Percentiles rank a stretch among this genome's conserved stretches.
These are phyloP conservation scores for Neoarius graeffei DNA, from an alignment of 2,113 vertebrate genomes.

Conservation along the genomic window DNA sequence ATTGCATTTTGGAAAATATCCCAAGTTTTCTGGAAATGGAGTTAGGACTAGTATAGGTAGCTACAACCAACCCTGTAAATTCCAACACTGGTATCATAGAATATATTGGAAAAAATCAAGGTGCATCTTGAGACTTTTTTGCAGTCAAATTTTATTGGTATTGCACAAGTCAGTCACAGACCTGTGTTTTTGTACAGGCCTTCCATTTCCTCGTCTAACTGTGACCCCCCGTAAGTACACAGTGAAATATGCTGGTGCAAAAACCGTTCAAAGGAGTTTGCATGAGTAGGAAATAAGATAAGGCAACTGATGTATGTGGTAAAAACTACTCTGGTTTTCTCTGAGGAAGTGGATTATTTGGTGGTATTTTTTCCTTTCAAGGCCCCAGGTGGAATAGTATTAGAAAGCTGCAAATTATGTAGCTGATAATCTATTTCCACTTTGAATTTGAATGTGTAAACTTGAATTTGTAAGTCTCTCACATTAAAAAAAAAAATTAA, in stretches of 20 bases:
- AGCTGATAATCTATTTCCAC: neutral
- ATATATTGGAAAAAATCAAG: neutral
- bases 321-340: slow-evolving; percentile 48
- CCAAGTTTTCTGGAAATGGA: too few species aligned
- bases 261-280: slow-evolving; percentile 51
- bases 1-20: too few species aligned
- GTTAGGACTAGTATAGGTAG: neutral
- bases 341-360: slow-evolving; percentile 32
- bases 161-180: neutral
- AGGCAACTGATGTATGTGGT: slow-evolving; percentile 42
- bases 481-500: neutral
- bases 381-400: neutral
- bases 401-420: neutral
- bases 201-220: slow-evolving; percentile 28
- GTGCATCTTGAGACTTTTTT: neutral
- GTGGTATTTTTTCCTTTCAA: neutral
- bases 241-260: slow-evolving; percentile 57
- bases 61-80: neutral
- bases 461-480: neutral
- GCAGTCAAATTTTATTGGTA: neutral
- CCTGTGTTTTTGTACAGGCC: slow-evolving; percentile 58
- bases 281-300: slow-evolving; percentile 39
- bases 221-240: slow-evolving; percentile 57
- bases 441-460: neutral
- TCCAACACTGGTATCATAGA: neutral